Evolutionary conservation across 1,140 invertebrate species (phyloP).

Genomic region (Lepidotrigona ventralis): DNA sequence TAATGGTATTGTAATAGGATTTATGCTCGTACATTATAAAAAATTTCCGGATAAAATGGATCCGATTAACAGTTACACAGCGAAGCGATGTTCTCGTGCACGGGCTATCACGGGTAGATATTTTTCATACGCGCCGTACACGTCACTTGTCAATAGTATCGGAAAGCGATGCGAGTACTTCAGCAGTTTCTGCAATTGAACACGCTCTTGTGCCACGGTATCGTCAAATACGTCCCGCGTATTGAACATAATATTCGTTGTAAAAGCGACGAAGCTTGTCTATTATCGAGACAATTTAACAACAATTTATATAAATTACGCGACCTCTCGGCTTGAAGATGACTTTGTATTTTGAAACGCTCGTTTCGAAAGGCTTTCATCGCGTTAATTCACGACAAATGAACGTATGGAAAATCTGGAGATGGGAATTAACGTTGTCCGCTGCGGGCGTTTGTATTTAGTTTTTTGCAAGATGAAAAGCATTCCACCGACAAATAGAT

Average conservation of each 20-base stretch:
- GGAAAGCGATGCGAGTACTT: constrained; percentile 59
- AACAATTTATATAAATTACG: not conserved
- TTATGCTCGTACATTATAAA: not conserved
- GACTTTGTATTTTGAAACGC: not conserved
- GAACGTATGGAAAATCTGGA: not conserved
- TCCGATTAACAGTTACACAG: constrained; percentile 34
- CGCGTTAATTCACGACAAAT: not conserved
- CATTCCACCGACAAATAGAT: constrained; percentile 1
- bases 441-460: not conserved
- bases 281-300: not conserved
- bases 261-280: not conserved
- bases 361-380: not conserved
- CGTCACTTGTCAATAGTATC: constrained; percentile 54
- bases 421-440: not conserved
- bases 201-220: constrained; percentile 25
- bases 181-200: constrained; percentile 48
- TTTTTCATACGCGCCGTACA: constrained; percentile 47
- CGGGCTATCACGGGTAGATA: constrained; percentile 16
- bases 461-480: not conserved
- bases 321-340: not conserved
- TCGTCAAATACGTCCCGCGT: constrained; percentile 11
- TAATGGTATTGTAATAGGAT: not conserved
- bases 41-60: not conserved
- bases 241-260: constrained; percentile 12
- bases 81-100: constrained; percentile 27